Percentiles rank a stretch among this genome's conserved stretches.
These are phyloP conservation scores for Leuciscus waleckii DNA, from an alignment of 2,797 vertebrate genomes.

Conservation along the genomic window DNA sequence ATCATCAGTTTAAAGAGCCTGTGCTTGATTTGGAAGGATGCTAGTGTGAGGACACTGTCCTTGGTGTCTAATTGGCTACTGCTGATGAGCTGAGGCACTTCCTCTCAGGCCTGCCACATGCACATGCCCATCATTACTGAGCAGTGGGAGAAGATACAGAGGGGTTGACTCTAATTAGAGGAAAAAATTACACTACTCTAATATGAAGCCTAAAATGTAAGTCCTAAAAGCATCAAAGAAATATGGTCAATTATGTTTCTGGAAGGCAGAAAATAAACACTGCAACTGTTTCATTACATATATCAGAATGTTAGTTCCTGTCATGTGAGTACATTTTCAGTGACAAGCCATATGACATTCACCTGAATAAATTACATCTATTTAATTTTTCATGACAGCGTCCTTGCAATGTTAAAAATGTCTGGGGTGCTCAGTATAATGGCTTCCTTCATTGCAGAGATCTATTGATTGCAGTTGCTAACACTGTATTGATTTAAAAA, in stretches of 20 bases:
- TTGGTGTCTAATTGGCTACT: not conserved
- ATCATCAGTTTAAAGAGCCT: not conserved
- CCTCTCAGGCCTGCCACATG: not conserved
- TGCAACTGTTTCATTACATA: not conserved
- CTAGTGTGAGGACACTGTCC: not conserved
- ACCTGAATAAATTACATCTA: slow-evolving; percentile 15
- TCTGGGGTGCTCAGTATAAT: slow-evolving; percentile 35
- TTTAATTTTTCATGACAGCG: slow-evolving; percentile 25
- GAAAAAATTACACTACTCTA: not conserved
- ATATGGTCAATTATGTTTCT: not conserved
- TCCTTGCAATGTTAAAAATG: slow-evolving; percentile 32
- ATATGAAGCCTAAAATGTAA: slow-evolving; percentile 7
- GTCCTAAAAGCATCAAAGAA: not conserved
- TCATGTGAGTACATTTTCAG: not conserved
- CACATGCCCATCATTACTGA: slow-evolving; percentile 3
- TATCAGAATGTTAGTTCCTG: not conserved
- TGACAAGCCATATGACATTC: not conserved
- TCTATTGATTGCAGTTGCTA: slow-evolving; percentile 68
- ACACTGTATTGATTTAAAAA: slow-evolving; percentile 75
- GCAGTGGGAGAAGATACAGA: not conserved
- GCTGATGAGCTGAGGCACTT: slow-evolving; percentile 19
- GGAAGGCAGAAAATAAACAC: not conserved
- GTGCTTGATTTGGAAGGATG: slow-evolving; percentile 1
- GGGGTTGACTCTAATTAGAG: not conserved
- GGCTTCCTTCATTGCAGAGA: slow-evolving; percentile 70